Percentiles rank a stretch among this genome's conserved stretches.
Evolutionary conservation across 2,888 invertebrate species (phyloP).

Genomic region (Candidula unifasciata): DNA sequence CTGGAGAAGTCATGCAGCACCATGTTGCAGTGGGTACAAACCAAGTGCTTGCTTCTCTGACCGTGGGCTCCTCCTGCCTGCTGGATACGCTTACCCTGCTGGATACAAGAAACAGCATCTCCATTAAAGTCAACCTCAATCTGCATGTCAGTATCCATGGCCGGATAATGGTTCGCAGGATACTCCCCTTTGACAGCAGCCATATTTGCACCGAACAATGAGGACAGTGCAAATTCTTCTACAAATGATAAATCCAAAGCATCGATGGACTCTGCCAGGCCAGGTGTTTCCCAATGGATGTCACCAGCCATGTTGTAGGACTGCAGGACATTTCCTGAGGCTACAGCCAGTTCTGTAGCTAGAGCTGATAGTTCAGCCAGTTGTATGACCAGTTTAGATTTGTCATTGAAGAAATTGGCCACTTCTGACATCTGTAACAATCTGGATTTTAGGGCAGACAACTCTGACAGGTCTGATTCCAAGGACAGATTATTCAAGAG

Average conservation of each 20-base stretch:
- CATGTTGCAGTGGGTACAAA: slow-evolving; percentile 30
- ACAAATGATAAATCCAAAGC: slow-evolving; percentile 19
- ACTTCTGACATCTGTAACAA: slow-evolving; percentile 33
- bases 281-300: neutral
- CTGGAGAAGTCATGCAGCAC: slow-evolving; percentile 25
- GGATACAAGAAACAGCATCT: slow-evolving; percentile 1
- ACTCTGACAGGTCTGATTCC: slow-evolving; percentile 25
- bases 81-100: neutral
- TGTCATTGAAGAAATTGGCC: slow-evolving; percentile 14
- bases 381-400: neutral
- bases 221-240: neutral
- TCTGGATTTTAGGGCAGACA: slow-evolving; percentile 9
- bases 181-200: slow-evolving; percentile 32
- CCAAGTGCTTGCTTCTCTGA: slow-evolving; percentile 14
- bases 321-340: slow-evolving; percentile 20
- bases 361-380: slow-evolving; percentile 27
- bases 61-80: neutral
- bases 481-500: slow-evolving; percentile 19
- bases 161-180: neutral
- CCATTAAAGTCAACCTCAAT: slow-evolving; percentile 41
- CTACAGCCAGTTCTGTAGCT: slow-evolving; percentile 25
- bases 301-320: slow-evolving; percentile 5
- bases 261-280: neutral
- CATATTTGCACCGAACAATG: neutral
- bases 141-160: slow-evolving; percentile 21